These are phyloP conservation scores for Hoplias malabaricus DNA, from an alignment of 2,113 vertebrate species.

Conservation along the genomic window DNA sequence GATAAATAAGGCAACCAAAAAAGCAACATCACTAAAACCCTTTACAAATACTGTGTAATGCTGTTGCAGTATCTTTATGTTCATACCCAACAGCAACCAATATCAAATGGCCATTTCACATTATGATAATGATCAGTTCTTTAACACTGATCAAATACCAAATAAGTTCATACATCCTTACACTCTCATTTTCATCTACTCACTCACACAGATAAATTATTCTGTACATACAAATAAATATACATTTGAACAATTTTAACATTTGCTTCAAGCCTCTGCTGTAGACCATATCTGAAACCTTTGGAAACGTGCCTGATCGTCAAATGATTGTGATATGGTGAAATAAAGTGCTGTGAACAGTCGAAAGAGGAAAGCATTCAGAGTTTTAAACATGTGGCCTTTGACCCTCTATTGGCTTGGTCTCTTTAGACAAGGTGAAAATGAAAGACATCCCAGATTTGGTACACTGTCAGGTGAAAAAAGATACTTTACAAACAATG, in stretches of 20 bases:
- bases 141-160: slow-evolving; percentile 36
- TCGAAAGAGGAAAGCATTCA: background rate
- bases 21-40: slow-evolving; percentile 56
- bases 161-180: slow-evolving; percentile 48
- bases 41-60: slow-evolving; percentile 69
- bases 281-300: background rate
- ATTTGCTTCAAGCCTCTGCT: background rate
- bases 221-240: slow-evolving; percentile 20
- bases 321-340: slow-evolving; percentile 23
- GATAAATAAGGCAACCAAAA: slow-evolving; percentile 74
- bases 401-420: background rate
- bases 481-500: background rate
- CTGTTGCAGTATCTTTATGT: slow-evolving; percentile 67
- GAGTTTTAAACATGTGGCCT: slow-evolving; percentile 5
- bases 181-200: slow-evolving; percentile 50
- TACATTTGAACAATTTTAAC: slow-evolving; percentile 33
- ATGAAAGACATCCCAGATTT: background rate
- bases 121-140: slow-evolving; percentile 51
- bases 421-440: background rate
- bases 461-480: background rate
- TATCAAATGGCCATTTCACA: slow-evolving; percentile 70
- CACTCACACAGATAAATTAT: slow-evolving; percentile 25
- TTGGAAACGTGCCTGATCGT: slow-evolving; percentile 17
- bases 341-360: slow-evolving; percentile 30
- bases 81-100: slow-evolving; percentile 64